These are phyloP conservation scores for Myrmecophaga tridactyla DNA, from an alignment of 2,113 vertebrate genomes.

Conservation along the genomic window DNA sequence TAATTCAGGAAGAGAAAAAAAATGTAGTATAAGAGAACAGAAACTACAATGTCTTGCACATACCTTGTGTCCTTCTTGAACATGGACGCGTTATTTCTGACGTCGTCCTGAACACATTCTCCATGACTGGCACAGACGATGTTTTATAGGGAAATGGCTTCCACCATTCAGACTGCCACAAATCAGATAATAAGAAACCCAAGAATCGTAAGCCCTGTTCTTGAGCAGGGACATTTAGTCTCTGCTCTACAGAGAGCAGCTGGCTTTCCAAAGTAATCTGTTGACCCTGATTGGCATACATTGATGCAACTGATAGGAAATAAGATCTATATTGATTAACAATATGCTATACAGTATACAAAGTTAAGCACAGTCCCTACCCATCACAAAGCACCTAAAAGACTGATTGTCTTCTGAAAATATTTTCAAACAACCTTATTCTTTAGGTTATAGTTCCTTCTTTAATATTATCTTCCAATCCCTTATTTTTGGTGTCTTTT, in stretches of 20 bases:
- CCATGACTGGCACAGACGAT: conserved; percentile 39
- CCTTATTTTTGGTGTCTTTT: background rate
- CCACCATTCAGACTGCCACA: background rate
- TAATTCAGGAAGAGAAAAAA: conserved; percentile 55
- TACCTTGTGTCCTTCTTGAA: conserved; percentile 45
- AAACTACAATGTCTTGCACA: background rate
- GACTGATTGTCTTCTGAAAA: background rate
- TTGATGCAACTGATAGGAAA: background rate
- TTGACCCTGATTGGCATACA: conserved; percentile 50
- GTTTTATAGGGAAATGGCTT: background rate
- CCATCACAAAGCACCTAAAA: background rate
- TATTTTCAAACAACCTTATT: background rate
- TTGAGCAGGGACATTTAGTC: background rate
- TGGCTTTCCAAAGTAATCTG: conserved; percentile 33
- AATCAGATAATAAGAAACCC: background rate
- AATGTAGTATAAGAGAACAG: conserved; percentile 49
- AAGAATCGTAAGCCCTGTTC: conserved; percentile 36
- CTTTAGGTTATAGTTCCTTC: background rate
- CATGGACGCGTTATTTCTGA: conserved; percentile 54
- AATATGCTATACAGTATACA: background rate
- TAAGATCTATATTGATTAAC: background rate
- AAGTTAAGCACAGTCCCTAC: background rate
- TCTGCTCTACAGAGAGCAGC: background rate
- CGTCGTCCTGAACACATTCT: conserved; percentile 8
- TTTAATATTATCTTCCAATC: background rate